These are phyloP conservation scores for Catocala fraxini DNA, from an alignment of 2,888 invertebrate species.

Conservation along the genomic window DNA sequence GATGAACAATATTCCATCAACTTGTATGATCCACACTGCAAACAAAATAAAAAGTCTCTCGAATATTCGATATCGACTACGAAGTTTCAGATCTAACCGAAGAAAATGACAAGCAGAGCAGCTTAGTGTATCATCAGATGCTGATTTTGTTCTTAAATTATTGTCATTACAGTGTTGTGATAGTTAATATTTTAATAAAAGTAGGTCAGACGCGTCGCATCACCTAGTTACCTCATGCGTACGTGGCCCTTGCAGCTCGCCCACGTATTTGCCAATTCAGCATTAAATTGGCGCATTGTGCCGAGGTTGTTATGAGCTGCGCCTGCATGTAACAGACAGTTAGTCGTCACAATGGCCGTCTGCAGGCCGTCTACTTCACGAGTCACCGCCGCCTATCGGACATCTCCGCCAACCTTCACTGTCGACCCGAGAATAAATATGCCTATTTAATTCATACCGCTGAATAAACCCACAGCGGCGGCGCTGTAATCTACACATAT, in stretches of 20 bases:
- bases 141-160: neutral
- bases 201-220: conserved; percentile 53
- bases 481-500: conserved; percentile 37
- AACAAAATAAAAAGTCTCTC: neutral
- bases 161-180: no score
- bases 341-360: conserved; percentile 81
- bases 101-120: neutral
- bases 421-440: conserved; percentile 57
- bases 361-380: conserved; percentile 78
- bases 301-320: conserved; percentile 66
- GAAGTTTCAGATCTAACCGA: neutral
- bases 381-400: conserved; percentile 70
- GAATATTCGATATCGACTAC: no score
- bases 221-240: conserved; percentile 58
- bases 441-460: conserved; percentile 49
- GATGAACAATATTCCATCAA: neutral
- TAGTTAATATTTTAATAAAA: conserved; percentile 25
- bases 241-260: conserved; percentile 64
- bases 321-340: conserved; percentile 69
- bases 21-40: no score
- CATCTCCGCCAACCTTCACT: conserved; percentile 67
- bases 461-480: conserved; percentile 34
- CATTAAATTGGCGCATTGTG: conserved; percentile 83
- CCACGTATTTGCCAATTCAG: conserved; percentile 79
- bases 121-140: neutral